Evolutionary conservation across 2,888 invertebrate species (phyloP), one percentile per base, ranked within the genome.

Genomic region (Miltochrista miniata): DNA sequence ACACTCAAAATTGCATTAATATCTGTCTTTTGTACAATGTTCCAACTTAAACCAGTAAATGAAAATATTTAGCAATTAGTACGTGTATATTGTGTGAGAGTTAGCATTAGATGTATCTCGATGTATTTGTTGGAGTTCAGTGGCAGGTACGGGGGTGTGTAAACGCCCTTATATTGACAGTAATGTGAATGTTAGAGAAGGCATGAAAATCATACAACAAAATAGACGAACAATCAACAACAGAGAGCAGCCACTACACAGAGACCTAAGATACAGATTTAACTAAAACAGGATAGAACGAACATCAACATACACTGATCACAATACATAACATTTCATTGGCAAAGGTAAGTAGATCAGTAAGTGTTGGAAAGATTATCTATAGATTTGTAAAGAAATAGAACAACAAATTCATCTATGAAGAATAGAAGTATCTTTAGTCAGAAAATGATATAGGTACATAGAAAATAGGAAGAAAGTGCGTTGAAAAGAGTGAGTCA

Each of bases 241-340:
- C 92, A 92, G 87, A 89, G 85, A 92, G 85, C 92, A 92, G 92
- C 91, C 91, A 92, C 92, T 92, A 92, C 90, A 90, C 90, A 92
- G 87, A 90, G 81, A 89, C 85, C 83, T 85, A 86, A 79, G 75
- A 82, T 86, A 86, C 81, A 83, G 80, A 84, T 74, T 78, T 70
- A 89, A 89, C 87, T 88, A 89, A 88, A 87, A 87, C 69, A 85
- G 82, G 82, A 85, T 72, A 86, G 79, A 83, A 78, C 76, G 71
- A 73, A 81, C 76, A 81, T 75, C 77, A 78, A 8, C 8, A 82
- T 81, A 81, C 78, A 81, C 79, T 79, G 84, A 81, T 80, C 79
- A 70, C 70, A 65, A 68, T 60, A 61, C 36, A 37, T 36, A 45
- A 44, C 49, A 45, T 36, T 34, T 48, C 42, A 57, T 70, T 68